Conservation (phyloP, 2,797 vertebrate genomes). For the Adelosebastes latens region DNA sequence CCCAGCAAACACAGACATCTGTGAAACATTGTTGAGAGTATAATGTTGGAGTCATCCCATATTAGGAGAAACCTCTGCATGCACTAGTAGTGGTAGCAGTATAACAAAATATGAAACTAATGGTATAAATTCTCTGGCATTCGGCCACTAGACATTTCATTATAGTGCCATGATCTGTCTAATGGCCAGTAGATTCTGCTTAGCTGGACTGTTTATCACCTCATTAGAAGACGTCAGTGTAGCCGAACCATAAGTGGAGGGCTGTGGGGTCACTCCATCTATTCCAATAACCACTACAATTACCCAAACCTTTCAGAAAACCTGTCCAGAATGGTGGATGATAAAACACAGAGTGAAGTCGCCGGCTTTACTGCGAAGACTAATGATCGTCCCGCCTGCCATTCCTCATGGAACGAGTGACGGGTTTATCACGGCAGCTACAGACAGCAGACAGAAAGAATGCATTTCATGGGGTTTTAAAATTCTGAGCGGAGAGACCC, state of each 20-base stretch:
- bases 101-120: constrained; percentile 68
- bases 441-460: constrained; percentile 74
- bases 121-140: constrained; percentile 68
- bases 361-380: constrained; percentile 69
- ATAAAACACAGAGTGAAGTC: constrained; percentile 75
- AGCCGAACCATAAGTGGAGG: constrained; percentile 68
- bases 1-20: constrained; percentile 55
- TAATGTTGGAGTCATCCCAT: constrained; percentile 46
- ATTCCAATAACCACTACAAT: constrained; percentile 77
- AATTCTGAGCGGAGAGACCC: constrained; percentile 59
- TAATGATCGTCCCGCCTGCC: constrained; percentile 77
- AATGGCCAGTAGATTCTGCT: constrained; percentile 77
- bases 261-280: constrained; percentile 76
- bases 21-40: constrained; percentile 52
- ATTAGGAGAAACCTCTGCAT: constrained; percentile 48
- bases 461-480: constrained; percentile 76
- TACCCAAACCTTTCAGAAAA: constrained; percentile 77
- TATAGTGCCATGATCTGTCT: constrained; percentile 73
- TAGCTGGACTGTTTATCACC: constrained; percentile 78
- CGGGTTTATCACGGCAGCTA: constrained; percentile 80
- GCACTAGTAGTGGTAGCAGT: constrained; percentile 33
- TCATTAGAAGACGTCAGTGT: constrained; percentile 75
- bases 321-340: constrained; percentile 73
- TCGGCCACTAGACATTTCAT: constrained; percentile 70
- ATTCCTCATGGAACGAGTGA: constrained; percentile 80